phyloP scores from a whole-genome alignment of 1,140 invertebrate species.

The Apis florea region DNA sequence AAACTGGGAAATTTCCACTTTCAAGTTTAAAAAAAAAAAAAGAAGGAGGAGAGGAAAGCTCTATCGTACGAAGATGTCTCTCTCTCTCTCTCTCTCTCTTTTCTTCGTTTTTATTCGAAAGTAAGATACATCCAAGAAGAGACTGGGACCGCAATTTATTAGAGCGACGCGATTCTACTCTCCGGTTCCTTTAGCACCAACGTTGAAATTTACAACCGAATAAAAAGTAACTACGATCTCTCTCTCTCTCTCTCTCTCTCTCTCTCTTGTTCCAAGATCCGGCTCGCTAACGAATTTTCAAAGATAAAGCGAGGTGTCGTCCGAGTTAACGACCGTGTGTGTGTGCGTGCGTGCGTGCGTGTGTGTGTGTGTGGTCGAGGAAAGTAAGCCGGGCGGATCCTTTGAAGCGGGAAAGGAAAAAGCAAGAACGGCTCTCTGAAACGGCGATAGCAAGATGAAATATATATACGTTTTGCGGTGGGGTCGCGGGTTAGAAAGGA shows the following conservation, averaged over 20 bases:
- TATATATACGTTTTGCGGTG: slow-evolving; percentile 25
- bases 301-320: slow-evolving; percentile 14
- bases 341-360: too few species aligned
- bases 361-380: too few species aligned
- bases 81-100: too few species aligned
- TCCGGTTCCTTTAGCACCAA: too few species aligned
- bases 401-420: slow-evolving; percentile 30
- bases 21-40: neutral
- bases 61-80: too few species aligned
- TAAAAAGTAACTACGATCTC: neutral
- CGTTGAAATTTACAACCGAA: neutral
- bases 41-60: too few species aligned
- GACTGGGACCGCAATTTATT: too few species aligned
- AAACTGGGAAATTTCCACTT: neutral
- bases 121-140: too few species aligned
- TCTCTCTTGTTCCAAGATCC: too few species aligned
- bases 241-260: too few species aligned
- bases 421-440: slow-evolving; percentile 11
- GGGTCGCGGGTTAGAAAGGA: slow-evolving; percentile 29
- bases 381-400: neutral
- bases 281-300: slow-evolving; percentile 6
- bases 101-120: too few species aligned
- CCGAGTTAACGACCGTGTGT: slow-evolving; percentile 2
- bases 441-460: slow-evolving; percentile 30
- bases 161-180: too few species aligned